Base-by-base conservation (phyloP, 2,888 invertebrate genomes). In the Stenolophus ochropezus region DNA sequence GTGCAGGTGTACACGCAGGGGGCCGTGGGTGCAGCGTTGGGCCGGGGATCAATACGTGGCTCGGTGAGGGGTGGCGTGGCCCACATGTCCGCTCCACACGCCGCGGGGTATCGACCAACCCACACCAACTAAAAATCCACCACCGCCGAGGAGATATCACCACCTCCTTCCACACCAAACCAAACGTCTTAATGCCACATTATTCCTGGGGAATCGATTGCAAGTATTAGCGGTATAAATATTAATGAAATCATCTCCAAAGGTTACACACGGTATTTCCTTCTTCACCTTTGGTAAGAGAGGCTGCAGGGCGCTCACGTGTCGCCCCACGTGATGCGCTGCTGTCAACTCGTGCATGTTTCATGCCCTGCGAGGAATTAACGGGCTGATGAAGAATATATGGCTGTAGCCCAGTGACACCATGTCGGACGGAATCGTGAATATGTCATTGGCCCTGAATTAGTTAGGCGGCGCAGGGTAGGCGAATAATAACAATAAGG, bases 21-120 rank as follows among this genome's bases (percentile, higher is more conserved):
- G 11, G 69, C 11, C 56, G 56, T 18, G 56, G 56, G 47, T 23
- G 47, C 20, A 47, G 20, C 1, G 20, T 21, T 11, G 47, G 18
- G 21, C 42, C 49, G 51, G 73, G 73, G 73, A 73, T 73, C 73
- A 73, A 73, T 73, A 71, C 71, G 42, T 47, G 49, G 33, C 33
- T 42, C 33, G 33, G 33, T 11, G 18, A 47, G 47, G 23, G 61
- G 51, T 73, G 51, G 73, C 47, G 71, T 71, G 71, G 42, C 47
- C 71, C 69, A 27, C 69, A 25, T 11, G 47, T 3, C 65, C 25
- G 16, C 65, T 16, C 25, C 65, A 65, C 65, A 42, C 14, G 61
- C 23, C 25, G 61, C 71, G 47, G 42, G 42, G 71, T 47, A 61
- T 61, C 61, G 61, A 61, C 61, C 61, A 21, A 61, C 61, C 61